Percentiles rank a stretch among this genome's conserved stretches.
phyloP scores from a whole-genome alignment of 2,113 vertebrate species.

The Myiozetetes cayanensis region DNA sequence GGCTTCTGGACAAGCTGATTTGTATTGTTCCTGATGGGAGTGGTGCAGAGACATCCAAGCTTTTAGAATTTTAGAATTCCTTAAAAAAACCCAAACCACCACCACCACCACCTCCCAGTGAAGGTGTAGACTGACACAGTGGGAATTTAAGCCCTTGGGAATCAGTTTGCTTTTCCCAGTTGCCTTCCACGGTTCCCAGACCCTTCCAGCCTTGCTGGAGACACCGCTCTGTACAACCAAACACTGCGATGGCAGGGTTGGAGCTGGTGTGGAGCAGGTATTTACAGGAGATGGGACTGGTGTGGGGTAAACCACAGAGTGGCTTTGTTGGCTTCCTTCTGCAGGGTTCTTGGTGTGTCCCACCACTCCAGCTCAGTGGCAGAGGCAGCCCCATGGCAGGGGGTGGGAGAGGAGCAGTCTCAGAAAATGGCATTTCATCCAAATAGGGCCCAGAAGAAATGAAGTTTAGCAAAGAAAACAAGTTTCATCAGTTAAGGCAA shows the following conservation, averaged over 20 bases:
- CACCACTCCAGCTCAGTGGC: not conserved
- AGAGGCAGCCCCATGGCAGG: not conserved
- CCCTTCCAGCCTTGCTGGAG: not conserved
- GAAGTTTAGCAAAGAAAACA: constrained; percentile 40
- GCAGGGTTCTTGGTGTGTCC: not conserved
- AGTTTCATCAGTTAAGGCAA: constrained; percentile 45
- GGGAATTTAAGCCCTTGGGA: not conserved
- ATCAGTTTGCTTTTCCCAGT: not conserved
- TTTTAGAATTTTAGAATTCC: not conserved
- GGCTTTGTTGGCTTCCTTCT: not conserved
- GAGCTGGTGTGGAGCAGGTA: not conserved
- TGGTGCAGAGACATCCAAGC: not conserved
- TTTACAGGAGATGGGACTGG: not conserved
- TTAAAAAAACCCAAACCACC: fast-evolving
- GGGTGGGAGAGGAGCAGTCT: not conserved
- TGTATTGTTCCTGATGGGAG: not conserved
- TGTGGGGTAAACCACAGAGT: not conserved
- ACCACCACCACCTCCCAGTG: not conserved
- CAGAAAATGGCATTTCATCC: not conserved
- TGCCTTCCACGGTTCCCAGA: not conserved
- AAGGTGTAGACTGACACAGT: not conserved
- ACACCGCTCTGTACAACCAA: not conserved
- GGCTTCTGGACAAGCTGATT: not conserved
- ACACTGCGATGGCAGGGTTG: fast-evolving
- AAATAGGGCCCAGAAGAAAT: constrained; percentile 24